These are phyloP conservation scores for Drosophila subobscura DNA, from an alignment of 1,140 invertebrate species.

Conservation along the genomic window DNA sequence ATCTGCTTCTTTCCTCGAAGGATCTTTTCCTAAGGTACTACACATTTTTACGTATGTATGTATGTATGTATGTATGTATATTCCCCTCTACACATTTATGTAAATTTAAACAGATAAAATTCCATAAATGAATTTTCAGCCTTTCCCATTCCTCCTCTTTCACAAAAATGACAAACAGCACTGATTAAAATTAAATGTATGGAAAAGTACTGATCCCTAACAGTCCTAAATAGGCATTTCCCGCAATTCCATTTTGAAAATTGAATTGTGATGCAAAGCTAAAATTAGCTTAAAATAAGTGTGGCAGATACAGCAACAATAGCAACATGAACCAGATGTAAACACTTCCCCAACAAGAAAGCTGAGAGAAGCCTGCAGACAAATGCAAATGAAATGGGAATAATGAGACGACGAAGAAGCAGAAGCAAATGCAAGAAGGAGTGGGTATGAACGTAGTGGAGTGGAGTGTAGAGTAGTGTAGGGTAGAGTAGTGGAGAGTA, in stretches of 20 bases:
- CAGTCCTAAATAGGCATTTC: slow-evolving; percentile 17
- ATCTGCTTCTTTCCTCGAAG: no score
- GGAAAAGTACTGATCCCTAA: slow-evolving; percentile 59
- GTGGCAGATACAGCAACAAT: slow-evolving; percentile 41
- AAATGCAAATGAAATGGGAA: slow-evolving; percentile 32
- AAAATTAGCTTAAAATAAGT: slow-evolving; percentile 79
- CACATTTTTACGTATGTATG: no score
- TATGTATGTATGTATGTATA: no score
- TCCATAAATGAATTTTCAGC: no score
- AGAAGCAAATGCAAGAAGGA: slow-evolving; percentile 41
- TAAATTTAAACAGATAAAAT: no score
- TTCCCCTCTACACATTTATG: no score
- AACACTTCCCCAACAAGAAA: slow-evolving; percentile 62
- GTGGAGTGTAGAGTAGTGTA: not conserved
- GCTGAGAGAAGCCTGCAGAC: slow-evolving; percentile 38
- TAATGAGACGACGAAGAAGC: slow-evolving; percentile 34
- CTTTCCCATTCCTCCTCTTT: no score
- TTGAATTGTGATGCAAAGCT: slow-evolving; percentile 76
- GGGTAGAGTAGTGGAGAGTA: no score
- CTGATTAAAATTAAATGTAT: slow-evolving; percentile 37
- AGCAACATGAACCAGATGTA: slow-evolving; percentile 56
- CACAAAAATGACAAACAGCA: no score
- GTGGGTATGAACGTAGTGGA: slow-evolving; percentile 1
- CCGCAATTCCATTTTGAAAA: slow-evolving; percentile 45
- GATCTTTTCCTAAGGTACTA: no score